Evolutionary conservation across 1,140 invertebrate species (phyloP), one percentile per base, ranked within the genome.

Genomic region (Mya arenaria): DNA sequence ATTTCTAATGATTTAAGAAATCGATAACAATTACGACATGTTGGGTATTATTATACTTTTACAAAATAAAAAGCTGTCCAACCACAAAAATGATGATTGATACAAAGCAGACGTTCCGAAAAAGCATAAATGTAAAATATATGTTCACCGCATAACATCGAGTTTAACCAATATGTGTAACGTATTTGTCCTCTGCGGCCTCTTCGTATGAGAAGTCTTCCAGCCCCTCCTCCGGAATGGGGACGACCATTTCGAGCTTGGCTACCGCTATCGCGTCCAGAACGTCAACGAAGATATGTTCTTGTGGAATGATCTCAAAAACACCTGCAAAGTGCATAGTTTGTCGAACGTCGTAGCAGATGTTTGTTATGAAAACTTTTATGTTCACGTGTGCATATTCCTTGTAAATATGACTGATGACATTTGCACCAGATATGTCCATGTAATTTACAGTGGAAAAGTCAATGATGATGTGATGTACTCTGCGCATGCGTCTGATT

Each of bases 361-460:
- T 86, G 1, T 88, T 86, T 23, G 89, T 84, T 23, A 91, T 75
- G 83, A 89, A 90, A 2, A 91, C 84, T 71, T 86, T 87, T 36
- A 91, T 87, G 66, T 90, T 88, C 0, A 90, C 90, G 74, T 90
- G 89, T 15, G 77, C 85, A 60, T 88, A 90, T 75, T 91, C 90
- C 3, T 84, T 84, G 60, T 71, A 89, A 79, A 92, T 90, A 73
- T 92, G 91, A 44, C 83, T 84, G 37, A 93, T 85, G 0, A 91
- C 90, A 84, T 92, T 92, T n/a, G 90, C 88, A 5, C 93, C 93
- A 48, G 92, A 93, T n/a, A 90, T 87, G 82, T 93, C 93, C 44
- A 93, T 78, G 82, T 93, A 93, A 55, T 92, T 91, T 52, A 93
- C 87, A 15, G 90, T 84, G 0, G 89, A 90, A 83, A 91, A 93